Percentiles rank a stretch among this genome's conserved stretches.
Evolutionary conservation across 2,113 vertebrate species (phyloP).

Genomic region (Malurus cyaneus): DNA sequence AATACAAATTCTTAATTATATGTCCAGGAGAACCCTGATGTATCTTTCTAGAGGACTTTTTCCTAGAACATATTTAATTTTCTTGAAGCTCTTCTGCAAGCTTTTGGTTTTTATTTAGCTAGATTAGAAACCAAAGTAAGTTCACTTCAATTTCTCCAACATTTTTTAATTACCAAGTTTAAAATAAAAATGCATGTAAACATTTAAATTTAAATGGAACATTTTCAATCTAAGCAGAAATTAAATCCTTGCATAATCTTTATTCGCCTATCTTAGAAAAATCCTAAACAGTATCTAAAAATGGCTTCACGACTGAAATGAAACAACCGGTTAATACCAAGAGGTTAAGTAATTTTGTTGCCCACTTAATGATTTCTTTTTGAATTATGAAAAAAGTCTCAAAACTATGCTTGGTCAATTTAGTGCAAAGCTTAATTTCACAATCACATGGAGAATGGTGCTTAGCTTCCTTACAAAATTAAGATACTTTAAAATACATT

Average conservation of each 20-base stretch:
- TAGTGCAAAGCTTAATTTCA: neutral
- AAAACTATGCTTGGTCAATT: neutral
- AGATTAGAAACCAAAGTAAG: neutral
- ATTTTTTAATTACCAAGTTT: neutral
- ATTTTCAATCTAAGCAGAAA: neutral
- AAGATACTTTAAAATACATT: neutral
- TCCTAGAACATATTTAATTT: neutral
- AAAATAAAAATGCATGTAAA: neutral
- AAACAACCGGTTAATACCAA: neutral
- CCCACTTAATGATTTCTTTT: neutral
- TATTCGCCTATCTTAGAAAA: neutral
- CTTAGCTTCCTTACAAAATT: neutral
- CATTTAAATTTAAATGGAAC: neutral
- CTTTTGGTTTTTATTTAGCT: neutral
- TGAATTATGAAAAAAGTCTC: neutral
- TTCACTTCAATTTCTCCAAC: neutral
- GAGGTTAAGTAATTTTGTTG: neutral
- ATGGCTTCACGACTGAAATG: no score
- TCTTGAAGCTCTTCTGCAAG: neutral
- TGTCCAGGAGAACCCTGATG: neutral
- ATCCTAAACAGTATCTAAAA: neutral
- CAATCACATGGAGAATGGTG: neutral
- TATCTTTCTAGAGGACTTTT: neutral
- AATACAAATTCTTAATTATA: neutral
- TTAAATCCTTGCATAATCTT: neutral